Evolutionary conservation across 2,888 invertebrate species (phyloP).

Genomic region (Caenorhabditis sp.): DNA sequence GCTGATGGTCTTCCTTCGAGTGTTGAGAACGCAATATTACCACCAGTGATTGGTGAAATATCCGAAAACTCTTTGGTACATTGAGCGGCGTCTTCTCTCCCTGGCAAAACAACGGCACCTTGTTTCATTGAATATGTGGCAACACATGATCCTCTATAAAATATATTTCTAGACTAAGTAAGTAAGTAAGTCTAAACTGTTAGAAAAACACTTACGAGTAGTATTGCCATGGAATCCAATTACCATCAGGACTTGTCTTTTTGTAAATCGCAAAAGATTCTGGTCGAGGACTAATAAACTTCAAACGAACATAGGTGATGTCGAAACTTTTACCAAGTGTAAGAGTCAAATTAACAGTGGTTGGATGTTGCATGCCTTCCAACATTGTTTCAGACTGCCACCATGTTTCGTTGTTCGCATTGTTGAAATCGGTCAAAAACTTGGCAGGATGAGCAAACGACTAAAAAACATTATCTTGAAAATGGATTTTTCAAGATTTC

Average conservation of each 20-base stretch:
- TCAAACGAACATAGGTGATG: slow-evolving; percentile 91
- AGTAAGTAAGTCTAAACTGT: not conserved
- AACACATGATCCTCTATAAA: slow-evolving; percentile 80
- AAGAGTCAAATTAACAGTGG: slow-evolving; percentile 89
- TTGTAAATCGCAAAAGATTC: slow-evolving; percentile 97
- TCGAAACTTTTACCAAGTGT: slow-evolving; percentile 94
- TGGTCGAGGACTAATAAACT: slow-evolving; percentile 93
- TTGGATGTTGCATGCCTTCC: slow-evolving; percentile 88
- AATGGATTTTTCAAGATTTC: slow-evolving; percentile 1
- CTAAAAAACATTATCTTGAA: slow-evolving; percentile 25
- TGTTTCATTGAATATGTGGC: slow-evolving; percentile 88
- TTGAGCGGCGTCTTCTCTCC: slow-evolving; percentile 88
- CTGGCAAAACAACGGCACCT: slow-evolving; percentile 79
- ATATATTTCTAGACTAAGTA: not conserved
- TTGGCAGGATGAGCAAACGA: slow-evolving; percentile 59
- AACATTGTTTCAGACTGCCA: slow-evolving; percentile 98
- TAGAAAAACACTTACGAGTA: slow-evolving; percentile 74
- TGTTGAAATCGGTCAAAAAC: slow-evolving; percentile 87
- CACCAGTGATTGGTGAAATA: slow-evolving; percentile 91
- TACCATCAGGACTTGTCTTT: slow-evolving; percentile 75
- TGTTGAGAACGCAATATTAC: slow-evolving; percentile 76
- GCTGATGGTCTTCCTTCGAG: slow-evolving; percentile 83
- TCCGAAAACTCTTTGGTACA: slow-evolving; percentile 98
- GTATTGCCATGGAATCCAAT: slow-evolving; percentile 77
- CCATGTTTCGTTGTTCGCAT: slow-evolving; percentile 89